phyloP scores from a whole-genome alignment of 23 tunicate genomes.

The Corella eumyota region DNA sequence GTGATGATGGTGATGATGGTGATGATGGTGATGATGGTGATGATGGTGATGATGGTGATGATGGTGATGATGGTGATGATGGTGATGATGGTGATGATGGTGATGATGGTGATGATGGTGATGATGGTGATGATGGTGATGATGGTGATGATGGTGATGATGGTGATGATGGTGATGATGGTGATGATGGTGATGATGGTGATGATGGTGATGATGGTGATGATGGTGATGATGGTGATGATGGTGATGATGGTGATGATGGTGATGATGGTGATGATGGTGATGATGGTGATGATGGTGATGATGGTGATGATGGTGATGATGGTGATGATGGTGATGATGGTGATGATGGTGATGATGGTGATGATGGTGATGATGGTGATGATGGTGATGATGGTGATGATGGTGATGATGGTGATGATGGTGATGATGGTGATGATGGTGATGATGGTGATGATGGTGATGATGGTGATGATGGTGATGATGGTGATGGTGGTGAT shows the following conservation, averaged over 20 bases:
- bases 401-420: not conserved
- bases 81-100: too few relatives aligned
- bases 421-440: not conserved
- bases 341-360: not conserved
- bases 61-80: too few relatives aligned
- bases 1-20: too few relatives aligned
- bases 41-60: too few relatives aligned
- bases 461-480: slow-evolving; percentile 2
- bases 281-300: not conserved
- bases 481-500: slow-evolving; percentile 4
- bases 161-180: not conserved
- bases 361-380: not conserved
- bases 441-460: not conserved
- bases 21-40: too few relatives aligned
- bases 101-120: too few relatives aligned
- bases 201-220: slow-evolving; percentile 1
- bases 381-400: not conserved
- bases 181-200: not conserved
- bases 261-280: slow-evolving; percentile 1
- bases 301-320: slow-evolving; percentile 1
- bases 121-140: not conserved
- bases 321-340: not conserved
- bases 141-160: slow-evolving; percentile 1
- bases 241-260: slow-evolving; percentile 1
- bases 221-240: slow-evolving; percentile 2